Evolutionary conservation across 2,113 vertebrate species (phyloP).

Genomic region (Noctilio leporinus): DNA sequence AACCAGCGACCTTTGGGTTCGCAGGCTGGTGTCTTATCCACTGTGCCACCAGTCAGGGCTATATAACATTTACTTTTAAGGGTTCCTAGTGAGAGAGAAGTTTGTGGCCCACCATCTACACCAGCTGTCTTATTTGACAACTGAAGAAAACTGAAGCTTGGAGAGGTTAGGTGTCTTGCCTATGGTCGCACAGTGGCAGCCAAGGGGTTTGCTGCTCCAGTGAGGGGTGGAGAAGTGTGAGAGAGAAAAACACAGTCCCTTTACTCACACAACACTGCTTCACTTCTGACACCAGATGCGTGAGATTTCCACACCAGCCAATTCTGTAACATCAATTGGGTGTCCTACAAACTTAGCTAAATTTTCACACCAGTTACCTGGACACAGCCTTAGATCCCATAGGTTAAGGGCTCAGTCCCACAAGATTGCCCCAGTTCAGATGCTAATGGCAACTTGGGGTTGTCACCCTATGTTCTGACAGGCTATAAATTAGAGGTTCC

Average conservation of each 20-base stretch:
- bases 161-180: not conserved
- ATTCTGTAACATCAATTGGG: not conserved
- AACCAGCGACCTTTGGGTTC: no score
- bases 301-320: not conserved
- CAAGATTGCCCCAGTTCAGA: not conserved
- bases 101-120: not conserved
- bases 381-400: not conserved
- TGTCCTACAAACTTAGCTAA: not conserved
- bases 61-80: not conserved
- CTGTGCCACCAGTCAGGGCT: no score
- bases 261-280: not conserved
- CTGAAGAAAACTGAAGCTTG: not conserved
- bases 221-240: rapidly evolving
- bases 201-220: not conserved
- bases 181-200: not conserved
- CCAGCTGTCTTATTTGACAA: not conserved
- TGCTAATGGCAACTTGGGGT: not conserved
- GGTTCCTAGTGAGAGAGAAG: not conserved
- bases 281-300: not conserved
- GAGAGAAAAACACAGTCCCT: not conserved
- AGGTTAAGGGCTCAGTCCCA: not conserved
- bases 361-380: not conserved
- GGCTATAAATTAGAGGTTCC: not conserved
- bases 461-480: not conserved
- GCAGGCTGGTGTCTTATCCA: no score